A percentile compares a stretch with the other conserved stretches of the same genome.
Conservation (phyloP, 2,113 vertebrate species). For the Hemiprocne comata region DNA sequence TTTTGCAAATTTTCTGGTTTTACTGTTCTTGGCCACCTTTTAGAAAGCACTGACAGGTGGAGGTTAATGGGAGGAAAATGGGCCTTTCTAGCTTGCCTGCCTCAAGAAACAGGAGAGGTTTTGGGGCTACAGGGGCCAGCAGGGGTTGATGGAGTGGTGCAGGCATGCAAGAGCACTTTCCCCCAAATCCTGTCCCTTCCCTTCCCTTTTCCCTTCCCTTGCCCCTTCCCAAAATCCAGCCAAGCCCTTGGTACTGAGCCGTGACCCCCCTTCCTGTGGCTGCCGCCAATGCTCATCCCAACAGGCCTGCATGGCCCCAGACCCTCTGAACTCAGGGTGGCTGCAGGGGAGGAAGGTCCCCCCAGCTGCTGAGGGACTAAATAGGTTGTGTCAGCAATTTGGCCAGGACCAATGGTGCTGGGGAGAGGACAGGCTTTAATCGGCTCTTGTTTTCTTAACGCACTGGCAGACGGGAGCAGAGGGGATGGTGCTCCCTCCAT, state of each 20-base stretch:
- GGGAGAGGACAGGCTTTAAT: conserved; percentile 32
- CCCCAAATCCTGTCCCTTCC: no score
- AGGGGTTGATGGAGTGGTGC: neutral
- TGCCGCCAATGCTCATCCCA: neutral
- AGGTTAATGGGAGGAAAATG: neutral
- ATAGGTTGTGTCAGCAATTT: neutral
- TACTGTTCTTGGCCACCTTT: neutral
- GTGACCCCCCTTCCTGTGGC: neutral
- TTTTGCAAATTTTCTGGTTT: conserved; percentile 46
- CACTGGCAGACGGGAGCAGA: neutral
- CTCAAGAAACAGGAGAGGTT: neutral
- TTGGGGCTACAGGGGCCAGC: neutral
- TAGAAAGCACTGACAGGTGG: neutral
- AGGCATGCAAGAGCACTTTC: neutral
- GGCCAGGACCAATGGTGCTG: neutral
- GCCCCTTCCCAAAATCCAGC: neutral
- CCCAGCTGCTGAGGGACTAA: neutral
- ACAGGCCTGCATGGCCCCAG: neutral
- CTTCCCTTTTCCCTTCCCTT: no score
- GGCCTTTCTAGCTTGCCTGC: neutral
- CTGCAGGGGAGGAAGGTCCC: neutral
- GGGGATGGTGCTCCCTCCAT: rapidly evolving
- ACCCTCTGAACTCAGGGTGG: neutral
- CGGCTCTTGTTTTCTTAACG: conserved; percentile 34
- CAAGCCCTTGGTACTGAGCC: neutral